These are phyloP conservation scores for Neuroterus valhalla DNA, from an alignment of 1,140 invertebrate species.

Conservation along the genomic window DNA sequence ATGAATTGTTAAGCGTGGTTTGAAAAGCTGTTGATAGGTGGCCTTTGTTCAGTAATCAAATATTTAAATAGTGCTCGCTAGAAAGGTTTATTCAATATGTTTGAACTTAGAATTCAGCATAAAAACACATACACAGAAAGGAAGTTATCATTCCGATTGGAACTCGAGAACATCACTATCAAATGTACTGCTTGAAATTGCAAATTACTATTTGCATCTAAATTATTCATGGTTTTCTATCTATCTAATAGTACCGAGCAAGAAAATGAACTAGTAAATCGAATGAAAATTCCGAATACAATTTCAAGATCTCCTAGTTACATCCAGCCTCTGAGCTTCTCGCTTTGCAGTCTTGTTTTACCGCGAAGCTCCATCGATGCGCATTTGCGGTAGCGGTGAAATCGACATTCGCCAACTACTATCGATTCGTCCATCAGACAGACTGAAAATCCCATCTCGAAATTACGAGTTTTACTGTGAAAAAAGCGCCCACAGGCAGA, in stretches of 20 bases:
- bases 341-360: slow-evolving; percentile 1
- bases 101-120: no score
- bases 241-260: neutral
- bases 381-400: slow-evolving; percentile 28
- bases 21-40: neutral
- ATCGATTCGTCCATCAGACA: slow-evolving; percentile 22
- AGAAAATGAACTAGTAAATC: slow-evolving; percentile 25
- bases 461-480: slow-evolving; percentile 7
- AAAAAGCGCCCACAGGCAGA: neutral
- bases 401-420: slow-evolving; percentile 29
- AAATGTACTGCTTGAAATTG: no score
- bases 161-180: no score
- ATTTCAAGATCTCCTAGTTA: slow-evolving; percentile 6
- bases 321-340: slow-evolving; percentile 25
- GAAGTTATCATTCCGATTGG: no score
- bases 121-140: no score
- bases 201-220: no score
- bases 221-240: neutral
- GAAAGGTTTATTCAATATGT: no score
- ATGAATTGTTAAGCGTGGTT: neutral
- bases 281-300: slow-evolving; percentile 7
- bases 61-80: no score
- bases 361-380: slow-evolving; percentile 28
- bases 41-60: no score
- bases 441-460: slow-evolving; percentile 21